These are phyloP conservation scores for Phyllostomus hastatus DNA, from an alignment of 2,113 vertebrate species.

Conservation along the genomic window DNA sequence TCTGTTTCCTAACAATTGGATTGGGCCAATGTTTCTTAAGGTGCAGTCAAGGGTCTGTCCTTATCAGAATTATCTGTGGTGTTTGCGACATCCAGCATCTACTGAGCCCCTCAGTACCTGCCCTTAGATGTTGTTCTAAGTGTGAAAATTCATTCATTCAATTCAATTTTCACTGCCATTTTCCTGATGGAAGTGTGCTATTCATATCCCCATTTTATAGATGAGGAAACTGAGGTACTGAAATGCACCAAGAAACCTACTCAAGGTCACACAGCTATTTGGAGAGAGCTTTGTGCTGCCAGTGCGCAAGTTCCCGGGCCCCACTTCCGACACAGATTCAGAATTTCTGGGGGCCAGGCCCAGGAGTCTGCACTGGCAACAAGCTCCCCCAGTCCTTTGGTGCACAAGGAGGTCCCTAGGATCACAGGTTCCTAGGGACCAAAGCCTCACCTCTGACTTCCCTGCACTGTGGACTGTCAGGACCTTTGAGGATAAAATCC, in stretches of 20 bases:
- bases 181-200: background rate
- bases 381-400: background rate
- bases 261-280: background rate
- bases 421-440: background rate
- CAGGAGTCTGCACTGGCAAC: background rate
- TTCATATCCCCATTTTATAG: background rate
- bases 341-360: background rate
- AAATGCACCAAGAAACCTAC: background rate
- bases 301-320: background rate
- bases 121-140: background rate
- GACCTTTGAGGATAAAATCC: constrained; percentile 94
- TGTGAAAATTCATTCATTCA: background rate
- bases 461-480: constrained; percentile 90
- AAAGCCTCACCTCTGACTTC: constrained; percentile 88
- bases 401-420: background rate
- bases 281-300: background rate
- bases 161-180: background rate
- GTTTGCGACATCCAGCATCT: background rate
- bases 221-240: background rate
- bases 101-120: background rate
- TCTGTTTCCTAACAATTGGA: background rate
- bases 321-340: background rate
- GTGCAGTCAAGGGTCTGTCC: background rate
- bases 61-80: background rate
- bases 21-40: background rate